Conservation (phyloP, 2,888 invertebrate genomes). For the Chaitophorus viminalis region DNA sequence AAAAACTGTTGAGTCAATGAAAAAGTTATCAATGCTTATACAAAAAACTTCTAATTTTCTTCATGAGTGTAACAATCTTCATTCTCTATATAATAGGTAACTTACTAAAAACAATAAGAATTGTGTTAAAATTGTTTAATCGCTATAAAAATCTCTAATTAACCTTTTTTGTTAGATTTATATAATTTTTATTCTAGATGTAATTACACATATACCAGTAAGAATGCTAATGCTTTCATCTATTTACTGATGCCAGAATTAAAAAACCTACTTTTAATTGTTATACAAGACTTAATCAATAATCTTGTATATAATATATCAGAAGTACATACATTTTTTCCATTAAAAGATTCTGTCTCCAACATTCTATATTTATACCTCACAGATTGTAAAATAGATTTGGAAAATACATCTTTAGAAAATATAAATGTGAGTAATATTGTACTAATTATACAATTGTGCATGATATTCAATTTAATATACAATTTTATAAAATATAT, state of each 20-base stretch:
- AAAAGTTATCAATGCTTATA: constrained; percentile 42
- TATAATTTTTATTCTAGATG: constrained; percentile 20
- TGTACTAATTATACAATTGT: too few relatives aligned
- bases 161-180: background rate
- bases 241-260: constrained; percentile 55
- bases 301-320: constrained; percentile 34
- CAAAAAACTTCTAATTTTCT: constrained; percentile 49
- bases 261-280: constrained; percentile 9
- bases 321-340: constrained; percentile 45
- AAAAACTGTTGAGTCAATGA: constrained; percentile 41
- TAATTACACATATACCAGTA: background rate
- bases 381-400: constrained; percentile 38
- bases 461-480: background rate
- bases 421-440: constrained; percentile 48
- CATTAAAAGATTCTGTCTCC: constrained; percentile 33
- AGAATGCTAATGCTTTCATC: constrained; percentile 19
- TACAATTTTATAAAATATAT: background rate
- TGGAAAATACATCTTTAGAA: constrained; percentile 42
- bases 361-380: constrained; percentile 36
- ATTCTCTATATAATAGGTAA: constrained; percentile 9
- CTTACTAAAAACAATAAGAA: background rate
- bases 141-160: background rate
- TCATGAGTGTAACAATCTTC: constrained; percentile 41
- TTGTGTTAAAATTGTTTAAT: background rate
- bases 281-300: constrained; percentile 42